Base-by-base conservation (phyloP, 2,888 invertebrate genomes). In the Toxonevra muliebris region DNA sequence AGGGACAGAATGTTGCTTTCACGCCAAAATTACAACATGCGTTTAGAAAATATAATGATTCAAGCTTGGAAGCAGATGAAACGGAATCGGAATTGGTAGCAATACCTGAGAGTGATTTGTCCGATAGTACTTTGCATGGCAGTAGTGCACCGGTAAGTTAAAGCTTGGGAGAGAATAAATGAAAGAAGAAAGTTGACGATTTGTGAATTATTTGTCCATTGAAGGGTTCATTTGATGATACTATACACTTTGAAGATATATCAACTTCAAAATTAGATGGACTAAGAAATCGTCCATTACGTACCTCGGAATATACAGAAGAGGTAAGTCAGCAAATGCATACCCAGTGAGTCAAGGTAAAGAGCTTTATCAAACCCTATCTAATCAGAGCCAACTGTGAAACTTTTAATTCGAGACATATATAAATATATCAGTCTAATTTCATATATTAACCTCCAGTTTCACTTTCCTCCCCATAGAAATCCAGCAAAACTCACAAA, bases 71-170 rank as follows among this genome's bases (percentile, higher is more conserved):
- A 82, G 92, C 91, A 71, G 95, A 95, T 83, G 94, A 94, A 74
- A 92, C 93, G 2, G 95, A 96, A 85, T 94, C 94, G 64, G 95
- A 95, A 84, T 86, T 96, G 76, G 94, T 94, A 69, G 94, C 93
- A 66, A 95, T 95, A 80, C 95, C 95, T 13, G 95, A 96, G 87
- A 94, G 94, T 82, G 93, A 94, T 85, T 90, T 93, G 80, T 94
- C 93, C 15, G 94, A 94, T 80, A 93, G 93, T 78, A 94, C 93
- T 1, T 88, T 93, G 17, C 93, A 93, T 77, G 93, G 92, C 68
- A 93, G 93, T 77, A 89, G 89, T 59, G 88, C 90, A 4, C 90
- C 90, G 72, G 90, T 90, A 73, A 78, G 78, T 73, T 15, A 5
- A 43, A 15, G 15, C 15, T 40, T 58, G 9, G 48, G 13, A 52